These are phyloP conservation scores for Tauraco erythrolophus DNA, from an alignment of 2,113 vertebrate species.

Conservation along the genomic window DNA sequence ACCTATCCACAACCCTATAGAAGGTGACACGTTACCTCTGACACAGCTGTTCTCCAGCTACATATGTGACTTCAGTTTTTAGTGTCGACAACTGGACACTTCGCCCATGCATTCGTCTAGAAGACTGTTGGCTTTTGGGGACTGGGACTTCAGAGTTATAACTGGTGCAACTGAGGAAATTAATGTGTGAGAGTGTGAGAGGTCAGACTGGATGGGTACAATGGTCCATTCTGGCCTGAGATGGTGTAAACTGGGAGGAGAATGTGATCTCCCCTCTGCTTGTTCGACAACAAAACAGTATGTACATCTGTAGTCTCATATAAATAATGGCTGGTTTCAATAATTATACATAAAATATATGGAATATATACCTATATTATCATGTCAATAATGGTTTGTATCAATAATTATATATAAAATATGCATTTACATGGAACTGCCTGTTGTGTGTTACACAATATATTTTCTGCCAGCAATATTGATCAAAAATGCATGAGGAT, in stretches of 20 bases:
- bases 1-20: not conserved
- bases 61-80: not conserved
- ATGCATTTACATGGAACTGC: not conserved
- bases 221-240: not conserved
- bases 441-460: not conserved
- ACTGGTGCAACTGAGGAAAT: not conserved
- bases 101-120: not conserved
- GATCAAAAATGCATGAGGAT: not conserved
- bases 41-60: not conserved
- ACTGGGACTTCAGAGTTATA: not conserved
- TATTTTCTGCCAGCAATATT: not conserved
- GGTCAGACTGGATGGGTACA: not conserved
- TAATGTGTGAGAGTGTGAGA: not conserved
- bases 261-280: not conserved
- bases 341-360: not conserved
- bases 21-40: not conserved
- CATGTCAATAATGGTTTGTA: not conserved
- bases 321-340: not conserved
- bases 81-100: not conserved
- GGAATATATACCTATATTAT: not conserved
- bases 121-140: not conserved
- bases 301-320: not conserved
- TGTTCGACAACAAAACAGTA: not conserved
- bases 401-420: not conserved
- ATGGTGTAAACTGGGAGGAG: not conserved